These are phyloP conservation scores for Protosalanx chinensis DNA, from an alignment of 2,797 vertebrate species.

Conservation along the genomic window DNA sequence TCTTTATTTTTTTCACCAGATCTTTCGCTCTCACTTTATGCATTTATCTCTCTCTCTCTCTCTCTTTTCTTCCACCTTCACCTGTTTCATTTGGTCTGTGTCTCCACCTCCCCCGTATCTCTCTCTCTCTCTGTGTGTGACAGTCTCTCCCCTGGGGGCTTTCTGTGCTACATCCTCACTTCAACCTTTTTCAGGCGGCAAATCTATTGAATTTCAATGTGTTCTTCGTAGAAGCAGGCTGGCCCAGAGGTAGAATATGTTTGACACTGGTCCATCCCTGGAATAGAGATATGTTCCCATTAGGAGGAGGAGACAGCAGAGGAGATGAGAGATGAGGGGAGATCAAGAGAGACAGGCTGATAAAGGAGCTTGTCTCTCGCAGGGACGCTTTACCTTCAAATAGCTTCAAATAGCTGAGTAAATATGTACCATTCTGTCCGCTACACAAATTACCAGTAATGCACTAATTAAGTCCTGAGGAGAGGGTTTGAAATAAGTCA, in stretches of 20 bases:
- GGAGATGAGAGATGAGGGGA: too few relatives aligned
- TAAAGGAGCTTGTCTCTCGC: too few relatives aligned
- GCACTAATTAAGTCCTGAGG: too few relatives aligned
- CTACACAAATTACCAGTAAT: too few relatives aligned
- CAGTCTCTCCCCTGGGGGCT: slow-evolving; percentile 44
- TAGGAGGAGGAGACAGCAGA: slow-evolving; percentile 31
- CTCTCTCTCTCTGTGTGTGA: slow-evolving; percentile 42
- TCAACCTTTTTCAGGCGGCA: slow-evolving; percentile 42
- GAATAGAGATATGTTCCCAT: slow-evolving; percentile 57
- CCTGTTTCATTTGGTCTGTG: too few relatives aligned
- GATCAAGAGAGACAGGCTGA: too few relatives aligned
- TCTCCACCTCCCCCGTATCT: slow-evolving; percentile 3
- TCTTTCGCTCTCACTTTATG: not conserved
- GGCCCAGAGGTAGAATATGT: slow-evolving; percentile 44
- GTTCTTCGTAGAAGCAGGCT: slow-evolving; percentile 46
- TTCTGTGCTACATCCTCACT: slow-evolving; percentile 39
- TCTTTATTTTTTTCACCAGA: not conserved
- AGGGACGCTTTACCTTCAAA: too few relatives aligned
- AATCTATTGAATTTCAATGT: slow-evolving; percentile 60
- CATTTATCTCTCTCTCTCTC: not conserved
- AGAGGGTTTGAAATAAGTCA: too few relatives aligned
- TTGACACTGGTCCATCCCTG: slow-evolving; percentile 48
- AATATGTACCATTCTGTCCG: too few relatives aligned
- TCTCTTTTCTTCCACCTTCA: too few relatives aligned
- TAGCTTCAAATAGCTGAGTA: too few relatives aligned